These are phyloP conservation scores for Phrynocephalus vlangalii DNA, from an alignment of 2,797 vertebrate genomes.

Conservation along the genomic window DNA sequence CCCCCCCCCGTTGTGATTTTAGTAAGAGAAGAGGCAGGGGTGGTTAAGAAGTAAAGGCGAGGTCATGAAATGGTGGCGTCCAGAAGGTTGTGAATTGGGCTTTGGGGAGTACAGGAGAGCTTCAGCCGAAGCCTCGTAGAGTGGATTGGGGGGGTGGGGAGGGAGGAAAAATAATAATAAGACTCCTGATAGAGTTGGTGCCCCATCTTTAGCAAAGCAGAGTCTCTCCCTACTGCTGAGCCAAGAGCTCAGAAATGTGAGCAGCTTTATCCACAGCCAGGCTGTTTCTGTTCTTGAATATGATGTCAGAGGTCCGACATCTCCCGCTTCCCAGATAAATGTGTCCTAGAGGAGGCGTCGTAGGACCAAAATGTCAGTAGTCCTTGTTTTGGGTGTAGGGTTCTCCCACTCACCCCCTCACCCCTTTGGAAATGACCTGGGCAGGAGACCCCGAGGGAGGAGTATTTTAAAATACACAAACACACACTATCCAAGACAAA, in stretches of 20 bases:
- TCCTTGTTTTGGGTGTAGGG: background rate
- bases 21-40: slow-evolving; percentile 54
- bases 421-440: no score
- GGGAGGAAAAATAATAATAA: no score
- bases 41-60: slow-evolving; percentile 38
- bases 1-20: slow-evolving; percentile 58
- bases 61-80: slow-evolving; percentile 66
- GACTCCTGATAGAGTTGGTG: background rate
- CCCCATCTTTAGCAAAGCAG: no score
- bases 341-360: background rate
- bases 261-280: background rate
- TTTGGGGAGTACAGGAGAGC: background rate
- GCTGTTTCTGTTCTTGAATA: background rate
- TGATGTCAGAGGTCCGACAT: background rate
- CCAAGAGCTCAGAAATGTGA: no score
- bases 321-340: background rate
- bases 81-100: slow-evolving; percentile 59
- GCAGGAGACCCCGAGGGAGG: background rate
- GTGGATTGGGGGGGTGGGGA: no score
- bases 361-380: background rate
- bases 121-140: background rate
- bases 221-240: no score
- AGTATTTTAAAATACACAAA: no score
- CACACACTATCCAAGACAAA: background rate
- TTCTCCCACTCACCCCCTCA: no score